Base-by-base conservation (phyloP, 2,113 vertebrate species). In the Hymenochirus boettgeri region DNA sequence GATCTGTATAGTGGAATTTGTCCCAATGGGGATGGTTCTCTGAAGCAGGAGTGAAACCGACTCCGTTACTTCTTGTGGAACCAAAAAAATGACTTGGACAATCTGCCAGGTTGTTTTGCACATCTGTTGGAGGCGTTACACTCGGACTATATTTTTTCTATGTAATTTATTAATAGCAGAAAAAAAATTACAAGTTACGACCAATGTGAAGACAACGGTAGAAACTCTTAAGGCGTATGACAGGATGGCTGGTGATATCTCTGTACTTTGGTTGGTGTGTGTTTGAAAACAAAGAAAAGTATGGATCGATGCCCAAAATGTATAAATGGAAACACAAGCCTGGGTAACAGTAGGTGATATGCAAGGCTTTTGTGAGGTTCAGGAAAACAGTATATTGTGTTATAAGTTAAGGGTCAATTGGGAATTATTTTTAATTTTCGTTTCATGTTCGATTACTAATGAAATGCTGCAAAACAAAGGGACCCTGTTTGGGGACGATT, bases 141-240 rank as follows among this genome's bases (percentile, higher is more conserved):
- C 72, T 75, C 71, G 70, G 75, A 80, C 76, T 45, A 46, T 54
- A 11, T 15, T 54, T 7, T 15, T 17, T 77, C 1, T 8, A 53
- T 21, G n/a, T 11, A 17, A 50, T 17, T n/a, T n/a, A 9, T 2
- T 26, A 17, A 50, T 17, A 54, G 18, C n/a, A n/a, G n/a, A n/a
- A n/a, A n/a, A 54, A 24, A 54, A 42, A 22, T 39, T 17, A 60
- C 46, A 73, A 77, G 84, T 80, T 76, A 77, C 80, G 64, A 73
- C 84, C n/a, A 85, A 85, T 85, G 85, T 88, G 85, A 87, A 85
- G 79, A 73, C 75, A 73, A 81, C 75, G 73, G 80, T 75, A 76
- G 33, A 9, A 81, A 73, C 59, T 23, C 17, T 53, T 31, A 46
- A 17, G 25, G 22, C 12, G 52, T 17, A 4, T n/a, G 33, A 21